Base-by-base conservation (phyloP, 2,113 vertebrate genomes). In the Acrocephalus kingi region DNA sequence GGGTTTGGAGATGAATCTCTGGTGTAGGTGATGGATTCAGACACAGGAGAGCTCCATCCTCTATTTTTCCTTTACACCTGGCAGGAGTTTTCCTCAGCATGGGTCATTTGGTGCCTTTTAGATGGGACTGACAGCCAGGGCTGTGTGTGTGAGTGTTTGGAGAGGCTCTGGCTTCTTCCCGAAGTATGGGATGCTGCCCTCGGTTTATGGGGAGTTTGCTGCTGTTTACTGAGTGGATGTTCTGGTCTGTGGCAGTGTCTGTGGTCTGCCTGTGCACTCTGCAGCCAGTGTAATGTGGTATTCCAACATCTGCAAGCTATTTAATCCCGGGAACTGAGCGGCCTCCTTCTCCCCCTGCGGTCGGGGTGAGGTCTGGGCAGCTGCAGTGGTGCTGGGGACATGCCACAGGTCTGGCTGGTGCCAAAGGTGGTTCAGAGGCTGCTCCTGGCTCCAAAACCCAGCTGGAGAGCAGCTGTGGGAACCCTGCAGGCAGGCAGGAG, bases 231-330 rank as follows among this genome's bases (percentile, higher is more conserved):
- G 71, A 91, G 91, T 52, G 92, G 82, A 76, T 94, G 84, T 87
- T 91, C 88, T 94, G 93, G 80, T 79, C 85, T 93, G 96, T 8
- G 4, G 83, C 33, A 8, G 37, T 52, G 39, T 67, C 81, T 92
- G 92, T n/a, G 90, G 93, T 82, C 68, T 45, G 82, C 89, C 92
- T 74, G 74, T 78, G 79, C 78, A 5, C 84, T 95, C 87, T 79
- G 92, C 84, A 93, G 87, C 13, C 67, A 63, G 61, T 66, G 85
- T 63, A 31, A 63, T 72, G 45, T 37, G 94, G 87, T 59, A 7
- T 92, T 76, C 46, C 62, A 61, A 96, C 97, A 97, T 97, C 97
- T 98, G 97, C 78, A 87, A 97, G 84, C 69, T 24, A 88, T 97
- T 98, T 96, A 75, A 94, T 91, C 63, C 92, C 22, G 43, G 46